These are phyloP conservation scores for Cichlasoma orientale DNA, from an alignment of 2,797 vertebrate species.

Conservation along the genomic window DNA sequence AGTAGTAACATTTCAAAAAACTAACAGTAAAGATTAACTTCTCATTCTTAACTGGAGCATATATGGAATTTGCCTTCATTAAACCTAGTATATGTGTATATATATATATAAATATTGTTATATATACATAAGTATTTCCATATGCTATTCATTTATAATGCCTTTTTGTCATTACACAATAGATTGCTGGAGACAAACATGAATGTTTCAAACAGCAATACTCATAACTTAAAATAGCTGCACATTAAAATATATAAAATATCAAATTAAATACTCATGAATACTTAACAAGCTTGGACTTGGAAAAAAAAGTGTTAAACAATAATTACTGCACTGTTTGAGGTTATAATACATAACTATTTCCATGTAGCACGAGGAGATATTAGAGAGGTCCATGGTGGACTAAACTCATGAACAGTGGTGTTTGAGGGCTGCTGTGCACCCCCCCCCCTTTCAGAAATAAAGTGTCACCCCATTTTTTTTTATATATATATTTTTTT, in stretches of 20 bases:
- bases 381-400: conserved; percentile 71
- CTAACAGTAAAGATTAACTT: conserved; percentile 64
- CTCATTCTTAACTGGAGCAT: conserved; percentile 61
- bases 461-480: conserved; percentile 45
- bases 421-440: conserved; percentile 68
- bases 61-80: conserved; percentile 67
- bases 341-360: conserved; percentile 60
- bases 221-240: conserved; percentile 76
- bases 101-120: conserved; percentile 55
- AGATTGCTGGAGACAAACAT: conserved; percentile 75
- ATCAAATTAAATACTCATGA: conserved; percentile 69
- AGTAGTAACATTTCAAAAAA: conserved; percentile 74
- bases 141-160: conserved; percentile 62
- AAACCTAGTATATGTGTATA: conserved; percentile 65
- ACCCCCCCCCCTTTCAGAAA: conserved; percentile 43
- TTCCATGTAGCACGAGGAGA: conserved; percentile 64
- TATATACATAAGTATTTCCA: conserved; percentile 60
- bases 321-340: conserved; percentile 57
- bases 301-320: conserved; percentile 57
- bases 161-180: conserved; percentile 67
- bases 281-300: conserved; percentile 67
- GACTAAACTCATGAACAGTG: conserved; percentile 66
- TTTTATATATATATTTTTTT: conserved; percentile 33
- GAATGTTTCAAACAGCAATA: conserved; percentile 74
- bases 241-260: conserved; percentile 78